Base-by-base conservation (phyloP, 2,113 vertebrate genomes). In the Cavia aperea region DNA sequence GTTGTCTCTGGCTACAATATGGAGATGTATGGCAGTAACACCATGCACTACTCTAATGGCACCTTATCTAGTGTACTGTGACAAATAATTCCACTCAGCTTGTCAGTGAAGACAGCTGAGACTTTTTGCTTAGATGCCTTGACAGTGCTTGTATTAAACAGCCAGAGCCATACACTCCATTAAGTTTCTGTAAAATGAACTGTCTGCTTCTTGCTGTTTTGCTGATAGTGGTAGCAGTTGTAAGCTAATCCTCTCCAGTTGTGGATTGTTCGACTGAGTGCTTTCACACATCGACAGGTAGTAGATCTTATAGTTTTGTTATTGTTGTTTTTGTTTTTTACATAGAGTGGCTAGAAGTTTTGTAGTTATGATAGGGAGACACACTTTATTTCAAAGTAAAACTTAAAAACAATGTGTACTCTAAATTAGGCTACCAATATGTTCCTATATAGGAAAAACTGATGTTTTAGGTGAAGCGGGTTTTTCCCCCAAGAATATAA, bases 131-230 rank as follows among this genome's bases (percentile, higher is more conserved):
- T 98, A 97, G 97, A 97, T 97, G 96, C 95, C 95, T 98, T 97
- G 98, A 97, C 97, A 97, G 97, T 97, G 95, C 98, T 97, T 97
- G 96, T 97, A 97, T 98, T 98, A 98, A 98, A 97, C 97, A 97
- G 97, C 96, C 96, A 96, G 97, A 97, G 93, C 97, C 98, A 81
- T 97, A 96, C 97, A 98, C 97, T 98, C 97, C 97, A 98, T 98
- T 98, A 98, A 97, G 97, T 97, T 97, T 98, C 97, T 98, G 96
- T 98, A 96, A 98, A 98, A 98, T 98, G 97, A 98, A 97, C 97
- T 98, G 97, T 97, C 98, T 98, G 96, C 96, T 94, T 77, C 97
- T 97, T 95, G 97, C 97, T 96, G 97, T 97, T 97, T 97, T 84
- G 78, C 96, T 96, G 96, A 96, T 97, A 91, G 92, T 86, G 86